phyloP scores from a whole-genome alignment of 2,888 invertebrate genomes.

The Meandrusa payeni region DNA sequence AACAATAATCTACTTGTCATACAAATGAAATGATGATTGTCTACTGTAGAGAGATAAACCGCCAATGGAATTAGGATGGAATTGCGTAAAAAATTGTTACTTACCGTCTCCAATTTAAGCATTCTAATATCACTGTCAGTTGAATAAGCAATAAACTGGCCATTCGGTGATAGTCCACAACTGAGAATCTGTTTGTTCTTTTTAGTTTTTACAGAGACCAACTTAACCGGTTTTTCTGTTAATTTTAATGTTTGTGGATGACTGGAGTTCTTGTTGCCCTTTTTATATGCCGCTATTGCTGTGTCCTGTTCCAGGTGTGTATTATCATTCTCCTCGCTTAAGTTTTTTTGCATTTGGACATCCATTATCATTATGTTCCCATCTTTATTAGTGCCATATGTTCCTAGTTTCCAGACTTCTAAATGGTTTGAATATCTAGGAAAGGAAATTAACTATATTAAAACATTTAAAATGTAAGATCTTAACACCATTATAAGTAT shows the following conservation, averaged over 20 bases:
- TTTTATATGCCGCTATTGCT: conserved; percentile 43
- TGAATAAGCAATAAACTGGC: conserved; percentile 88
- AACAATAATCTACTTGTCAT: too few relatives aligned
- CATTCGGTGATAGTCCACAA: conserved; percentile 85
- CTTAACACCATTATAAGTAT: too few relatives aligned
- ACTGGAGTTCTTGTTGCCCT: conserved; percentile 37
- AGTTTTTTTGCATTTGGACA: conserved; percentile 33
- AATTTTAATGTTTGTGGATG: conserved; percentile 53
- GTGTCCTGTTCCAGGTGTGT: conserved; percentile 53
- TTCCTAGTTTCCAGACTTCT: conserved; percentile 77
- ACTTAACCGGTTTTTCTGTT: conserved; percentile 82
- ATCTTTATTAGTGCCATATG: conserved; percentile 78
- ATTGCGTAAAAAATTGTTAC: conserved; percentile 36
- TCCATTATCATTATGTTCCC: conserved; percentile 66
- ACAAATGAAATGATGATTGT: too few relatives aligned
- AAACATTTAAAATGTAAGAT: too few relatives aligned
- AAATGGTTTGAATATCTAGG: conserved; percentile 78
- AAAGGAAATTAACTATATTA: too few relatives aligned
- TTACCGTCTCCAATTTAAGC: conserved; percentile 82
- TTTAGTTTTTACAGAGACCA: conserved; percentile 85
- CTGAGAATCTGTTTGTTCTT: conserved; percentile 85
- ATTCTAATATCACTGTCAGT: conserved; percentile 84
- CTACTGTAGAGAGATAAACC: too few relatives aligned
- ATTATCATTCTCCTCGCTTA: conserved; percentile 33
- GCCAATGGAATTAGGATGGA: too few relatives aligned